These are phyloP conservation scores for Agriopis marginaria DNA, from an alignment of 2,888 invertebrate species.

Conservation along the genomic window DNA sequence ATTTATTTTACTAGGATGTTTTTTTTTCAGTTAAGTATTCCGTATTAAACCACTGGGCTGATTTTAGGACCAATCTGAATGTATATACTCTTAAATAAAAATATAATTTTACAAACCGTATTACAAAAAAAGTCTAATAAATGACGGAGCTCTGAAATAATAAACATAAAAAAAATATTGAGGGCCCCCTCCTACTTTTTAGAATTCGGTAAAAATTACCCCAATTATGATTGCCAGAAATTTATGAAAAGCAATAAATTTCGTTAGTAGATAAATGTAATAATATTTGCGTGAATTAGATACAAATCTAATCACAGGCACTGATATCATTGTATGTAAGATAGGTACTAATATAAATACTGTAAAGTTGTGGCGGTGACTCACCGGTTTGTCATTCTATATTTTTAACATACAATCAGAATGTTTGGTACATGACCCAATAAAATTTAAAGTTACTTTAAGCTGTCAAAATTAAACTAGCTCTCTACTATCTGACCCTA, in stretches of 20 bases:
- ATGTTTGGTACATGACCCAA: background rate
- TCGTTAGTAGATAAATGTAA: background rate
- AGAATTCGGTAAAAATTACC: background rate
- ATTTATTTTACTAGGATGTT: no score
- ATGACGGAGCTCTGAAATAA: no score
- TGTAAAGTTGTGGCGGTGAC: background rate
- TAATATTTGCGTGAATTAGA: conserved; percentile 7
- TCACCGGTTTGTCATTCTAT: conserved; percentile 16
- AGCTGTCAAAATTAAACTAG: background rate
- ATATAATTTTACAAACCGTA: no score
- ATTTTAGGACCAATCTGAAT: no score
- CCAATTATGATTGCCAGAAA: background rate
- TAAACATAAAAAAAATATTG: no score
- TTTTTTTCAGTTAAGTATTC: no score
- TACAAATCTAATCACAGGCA: conserved; percentile 27
- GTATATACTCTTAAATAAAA: no score
- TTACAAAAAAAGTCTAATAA: no score
- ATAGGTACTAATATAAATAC: conserved; percentile 1
- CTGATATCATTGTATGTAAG: conserved; percentile 21
- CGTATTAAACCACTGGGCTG: no score
- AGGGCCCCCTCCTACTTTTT: no score
- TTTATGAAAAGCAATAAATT: background rate
- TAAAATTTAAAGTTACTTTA: background rate
- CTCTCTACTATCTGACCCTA: no score
- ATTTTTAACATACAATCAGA: conserved; percentile 7